Evolutionary conservation across 2,888 invertebrate species (phyloP).

Genomic region (Pyrochroa serraticornis): DNA sequence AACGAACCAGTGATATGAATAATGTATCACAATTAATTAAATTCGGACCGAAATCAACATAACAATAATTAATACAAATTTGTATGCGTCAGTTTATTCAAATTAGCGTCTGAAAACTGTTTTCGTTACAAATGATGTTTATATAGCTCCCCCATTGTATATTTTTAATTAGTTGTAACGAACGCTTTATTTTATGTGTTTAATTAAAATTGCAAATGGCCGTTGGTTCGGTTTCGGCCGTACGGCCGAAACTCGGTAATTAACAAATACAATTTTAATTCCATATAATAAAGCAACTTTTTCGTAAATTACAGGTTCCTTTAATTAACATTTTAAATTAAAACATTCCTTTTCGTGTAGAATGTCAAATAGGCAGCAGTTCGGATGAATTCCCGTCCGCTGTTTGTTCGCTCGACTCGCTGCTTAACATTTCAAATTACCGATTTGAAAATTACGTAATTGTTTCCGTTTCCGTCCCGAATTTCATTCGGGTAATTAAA

Average conservation of each 20-base stretch:
- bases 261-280: conserved; percentile 20
- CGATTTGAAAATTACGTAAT: conserved; percentile 20
- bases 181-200: conserved; percentile 14
- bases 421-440: conserved; percentile 15
- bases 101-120: conserved; percentile 23
- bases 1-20: conserved; percentile 19
- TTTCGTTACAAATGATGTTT: conserved; percentile 27
- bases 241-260: conserved; percentile 1
- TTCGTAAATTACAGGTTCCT: conserved; percentile 4
- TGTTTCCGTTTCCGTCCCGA: conserved; percentile 26
- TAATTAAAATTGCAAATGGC: conserved; percentile 24
- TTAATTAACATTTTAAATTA: conserved; percentile 24
- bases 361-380: conserved; percentile 7
- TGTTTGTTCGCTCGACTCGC: background rate
- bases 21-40: conserved; percentile 29
- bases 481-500: background rate
- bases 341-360: background rate
- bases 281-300: conserved; percentile 4
- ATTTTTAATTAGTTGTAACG: conserved; percentile 28
- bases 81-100: conserved; percentile 33
- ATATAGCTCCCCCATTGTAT: conserved; percentile 21
- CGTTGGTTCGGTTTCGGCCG: background rate
- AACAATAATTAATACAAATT: conserved; percentile 43
- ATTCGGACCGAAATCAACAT: conserved; percentile 31
- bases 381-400: background rate